These are phyloP conservation scores for Acanthopleura granulata DNA, from an alignment of 2,888 invertebrate species.

Conservation along the genomic window DNA sequence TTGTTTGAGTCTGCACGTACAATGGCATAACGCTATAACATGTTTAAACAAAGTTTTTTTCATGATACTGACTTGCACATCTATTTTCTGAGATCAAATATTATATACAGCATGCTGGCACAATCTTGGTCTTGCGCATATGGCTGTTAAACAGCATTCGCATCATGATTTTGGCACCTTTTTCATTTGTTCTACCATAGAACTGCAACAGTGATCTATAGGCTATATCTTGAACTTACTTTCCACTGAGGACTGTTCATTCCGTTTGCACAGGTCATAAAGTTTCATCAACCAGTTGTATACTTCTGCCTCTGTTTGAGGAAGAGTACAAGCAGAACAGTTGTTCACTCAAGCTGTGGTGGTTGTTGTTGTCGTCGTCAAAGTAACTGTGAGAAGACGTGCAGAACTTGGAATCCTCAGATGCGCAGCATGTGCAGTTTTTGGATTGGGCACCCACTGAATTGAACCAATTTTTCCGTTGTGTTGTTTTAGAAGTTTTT, in stretches of 20 bases:
- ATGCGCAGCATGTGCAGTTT: slow-evolving; percentile 60
- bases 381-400: background rate
- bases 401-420: slow-evolving; percentile 43
- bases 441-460: slow-evolving; percentile 43
- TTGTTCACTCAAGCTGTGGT: background rate
- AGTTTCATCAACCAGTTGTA: background rate
- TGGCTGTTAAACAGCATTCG: too few species aligned
- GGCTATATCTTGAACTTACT: slow-evolving; percentile 43
- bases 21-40: too few species aligned
- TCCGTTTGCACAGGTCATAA: slow-evolving; percentile 33
- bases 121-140: too few species aligned
- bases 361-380: background rate
- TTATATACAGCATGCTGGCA: too few species aligned
- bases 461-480: background rate
- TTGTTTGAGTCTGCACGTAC: too few species aligned
- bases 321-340: background rate
- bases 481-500: slow-evolving; percentile 16
- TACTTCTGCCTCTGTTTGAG: slow-evolving; percentile 17
- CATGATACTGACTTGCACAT: too few species aligned
- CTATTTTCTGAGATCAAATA: too few species aligned
- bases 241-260: slow-evolving; percentile 71
- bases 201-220: too few species aligned
- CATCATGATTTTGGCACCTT: too few species aligned
- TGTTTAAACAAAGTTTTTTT: too few species aligned
- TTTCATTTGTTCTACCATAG: too few species aligned